Evolutionary conservation across 2,888 invertebrate species (phyloP).

Genomic region (Sabellastarte sp.): DNA sequence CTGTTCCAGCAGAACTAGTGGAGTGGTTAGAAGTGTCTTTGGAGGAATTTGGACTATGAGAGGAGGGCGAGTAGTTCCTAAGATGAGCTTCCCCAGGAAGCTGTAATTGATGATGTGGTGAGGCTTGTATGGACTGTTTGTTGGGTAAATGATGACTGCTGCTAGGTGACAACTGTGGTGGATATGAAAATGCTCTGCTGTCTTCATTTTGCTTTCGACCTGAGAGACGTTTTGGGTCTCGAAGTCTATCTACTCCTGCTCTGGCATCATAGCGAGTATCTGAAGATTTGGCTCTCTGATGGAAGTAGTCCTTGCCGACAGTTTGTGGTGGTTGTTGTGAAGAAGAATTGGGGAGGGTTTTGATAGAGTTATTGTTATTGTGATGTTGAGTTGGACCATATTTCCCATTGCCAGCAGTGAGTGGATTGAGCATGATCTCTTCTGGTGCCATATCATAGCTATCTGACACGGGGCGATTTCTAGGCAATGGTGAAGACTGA

Average conservation of each 20-base stretch:
- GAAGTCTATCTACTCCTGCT: neutral
- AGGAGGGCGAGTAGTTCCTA: neutral
- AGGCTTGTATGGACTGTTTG: neutral
- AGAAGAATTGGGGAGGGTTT: neutral
- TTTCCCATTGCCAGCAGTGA: neutral
- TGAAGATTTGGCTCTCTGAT: neutral
- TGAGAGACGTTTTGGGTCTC: neutral
- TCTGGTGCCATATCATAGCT: neutral
- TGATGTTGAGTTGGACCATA: neutral
- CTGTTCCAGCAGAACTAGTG: neutral
- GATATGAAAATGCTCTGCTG: neutral
- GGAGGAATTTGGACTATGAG: neutral
- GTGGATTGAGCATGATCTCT: neutral
- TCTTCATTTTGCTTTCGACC: neutral
- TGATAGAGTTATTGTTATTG: neutral
- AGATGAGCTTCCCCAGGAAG: too few relatives aligned
- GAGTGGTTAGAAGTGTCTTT: neutral
- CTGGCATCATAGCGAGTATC: neutral
- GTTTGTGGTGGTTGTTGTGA: neutral
- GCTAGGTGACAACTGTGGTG: neutral
- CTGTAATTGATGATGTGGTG: too few relatives aligned
- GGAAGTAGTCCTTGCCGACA: neutral
- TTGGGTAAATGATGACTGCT: too few relatives aligned
- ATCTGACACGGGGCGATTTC: neutral
- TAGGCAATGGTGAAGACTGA: constrained; percentile 18